Percentiles rank a stretch among this genome's conserved stretches.
phyloP scores from a whole-genome alignment of 2,888 invertebrate genomes.

The Melieria picta region DNA sequence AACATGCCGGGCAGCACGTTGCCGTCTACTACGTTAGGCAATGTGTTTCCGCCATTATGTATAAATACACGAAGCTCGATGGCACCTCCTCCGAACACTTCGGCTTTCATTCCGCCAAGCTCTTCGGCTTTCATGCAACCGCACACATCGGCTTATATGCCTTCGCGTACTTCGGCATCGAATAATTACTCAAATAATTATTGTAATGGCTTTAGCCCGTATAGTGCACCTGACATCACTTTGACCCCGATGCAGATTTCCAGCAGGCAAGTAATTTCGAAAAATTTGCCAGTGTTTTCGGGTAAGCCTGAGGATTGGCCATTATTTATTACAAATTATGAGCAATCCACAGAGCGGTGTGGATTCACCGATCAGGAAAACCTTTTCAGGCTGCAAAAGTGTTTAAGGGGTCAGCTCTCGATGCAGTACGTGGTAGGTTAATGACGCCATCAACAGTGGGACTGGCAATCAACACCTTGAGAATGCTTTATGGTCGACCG shows the following conservation, averaged over 20 bases:
- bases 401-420: slow-evolving; percentile 30
- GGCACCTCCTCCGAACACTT: no score
- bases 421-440: slow-evolving; percentile 34
- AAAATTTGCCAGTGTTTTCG: slow-evolving; percentile 32
- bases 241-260: slow-evolving; percentile 24
- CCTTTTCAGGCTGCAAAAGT: slow-evolving; percentile 36
- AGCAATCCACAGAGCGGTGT: slow-evolving; percentile 40
- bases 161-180: no score
- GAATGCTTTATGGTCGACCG: slow-evolving; percentile 37
- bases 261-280: slow-evolving; percentile 25
- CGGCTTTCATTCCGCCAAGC: no score
- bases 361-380: slow-evolving; percentile 40
- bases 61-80: no score
- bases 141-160: no score
- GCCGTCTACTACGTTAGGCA: no score
- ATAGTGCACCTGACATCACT: neutral
- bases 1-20: no score
- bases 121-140: no score
- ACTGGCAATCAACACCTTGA: slow-evolving; percentile 31
- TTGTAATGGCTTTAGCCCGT: no score
- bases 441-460: slow-evolving; percentile 37
- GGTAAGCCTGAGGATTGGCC: slow-evolving; percentile 40
- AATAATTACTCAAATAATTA: no score
- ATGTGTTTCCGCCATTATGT: no score
- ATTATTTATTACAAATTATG: slow-evolving; percentile 38